Base-by-base conservation (phyloP, 2,888 invertebrate species). In the Itoplectis maculator region DNA sequence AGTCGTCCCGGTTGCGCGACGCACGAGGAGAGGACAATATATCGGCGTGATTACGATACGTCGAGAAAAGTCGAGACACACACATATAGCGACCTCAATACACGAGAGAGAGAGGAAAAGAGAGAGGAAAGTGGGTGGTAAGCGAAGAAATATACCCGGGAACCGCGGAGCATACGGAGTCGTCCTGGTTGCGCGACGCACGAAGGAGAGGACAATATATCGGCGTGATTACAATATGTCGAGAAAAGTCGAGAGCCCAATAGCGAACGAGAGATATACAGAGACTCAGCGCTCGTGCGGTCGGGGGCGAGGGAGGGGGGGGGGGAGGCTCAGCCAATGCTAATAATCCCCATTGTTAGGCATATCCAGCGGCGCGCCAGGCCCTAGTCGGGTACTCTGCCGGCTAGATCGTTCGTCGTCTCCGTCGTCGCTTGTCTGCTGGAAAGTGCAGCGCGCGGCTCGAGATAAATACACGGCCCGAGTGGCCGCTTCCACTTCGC, bases 161-260 rank as follows among this genome's bases (percentile, higher is more conserved):
- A 78, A 84, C 81, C 79, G n/a, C n/a, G n/a, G n/a, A n/a, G n/a
- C n/a, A n/a, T n/a, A n/a, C n/a, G 75, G 75, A 54, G 45, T 76
- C 66, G 47, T 68, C 76, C 68, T 59, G 56, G 40, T 69, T 68
- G 76, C 69, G 61, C 47, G 56, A 40, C 66, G 79, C 69, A 80
- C 54, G n/a, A n/a, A 29, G 29, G 29, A 29, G 85, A 79, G 86
- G 84, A 90, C 89, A 90, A 91, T 91, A 89, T 90, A 89, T 89
- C 87, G 88, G 87, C 88, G 90, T 89, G 91, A 92, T 91, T 90
- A 90, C 89, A 90, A 90, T 89, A 91, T 90, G 90, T 90, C 89
- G 91, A 85, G 85, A 84, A 83, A 80, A 77, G 86, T 88, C 84
- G 88, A 90, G 89, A 89, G 88, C 86, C 88, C 91, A 89, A 90